Percentiles rank a stretch among this genome's conserved stretches.
Conservation (phyloP, 2,888 invertebrate species). For the Eucriotettix oculatus region DNA sequence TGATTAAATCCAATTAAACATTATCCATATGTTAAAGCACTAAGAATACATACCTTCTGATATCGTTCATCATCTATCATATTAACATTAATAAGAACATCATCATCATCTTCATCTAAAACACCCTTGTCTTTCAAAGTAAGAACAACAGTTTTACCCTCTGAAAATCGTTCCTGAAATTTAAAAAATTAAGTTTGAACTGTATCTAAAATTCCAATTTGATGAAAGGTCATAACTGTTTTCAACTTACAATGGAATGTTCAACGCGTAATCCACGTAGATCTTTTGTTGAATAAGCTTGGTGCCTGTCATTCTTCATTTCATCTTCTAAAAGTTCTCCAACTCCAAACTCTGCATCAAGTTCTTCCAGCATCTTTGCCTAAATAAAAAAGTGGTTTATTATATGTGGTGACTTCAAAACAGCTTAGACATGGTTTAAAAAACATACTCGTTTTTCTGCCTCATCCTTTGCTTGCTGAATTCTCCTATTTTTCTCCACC, state of each 20-base stretch:
- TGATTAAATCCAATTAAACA: not conserved
- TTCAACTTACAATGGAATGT: slow-evolving; percentile 45
- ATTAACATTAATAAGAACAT: slow-evolving; percentile 84
- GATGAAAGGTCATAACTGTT: not conserved
- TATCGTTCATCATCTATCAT: slow-evolving; percentile 71
- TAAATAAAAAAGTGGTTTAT: slow-evolving; percentile 20
- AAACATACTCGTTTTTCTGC: slow-evolving; percentile 62
- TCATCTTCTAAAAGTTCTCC: slow-evolving; percentile 70
- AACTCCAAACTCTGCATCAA: slow-evolving; percentile 90
- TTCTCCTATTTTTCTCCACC: slow-evolving; percentile 64
- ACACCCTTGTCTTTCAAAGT: slow-evolving; percentile 89
- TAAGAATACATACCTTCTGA: slow-evolving; percentile 40
- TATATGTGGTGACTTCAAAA: not conserved
- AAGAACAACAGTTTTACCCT: slow-evolving; percentile 72
- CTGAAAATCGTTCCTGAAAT: slow-evolving; percentile 37
- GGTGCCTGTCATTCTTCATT: slow-evolving; percentile 35
- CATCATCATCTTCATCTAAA: slow-evolving; percentile 59
- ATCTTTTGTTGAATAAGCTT: slow-evolving; percentile 51
- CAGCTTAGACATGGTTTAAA: not conserved
- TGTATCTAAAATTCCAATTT: not conserved
- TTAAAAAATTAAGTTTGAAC: slow-evolving; percentile 3
- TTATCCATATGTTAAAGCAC: not conserved
- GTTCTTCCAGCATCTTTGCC: slow-evolving; percentile 86
- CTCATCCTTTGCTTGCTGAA: slow-evolving; percentile 61
- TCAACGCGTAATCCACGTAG: slow-evolving; percentile 72